These are phyloP conservation scores for Micoletzkya japonica DNA, from an alignment of 2,888 invertebrate species.

Conservation along the genomic window DNA sequence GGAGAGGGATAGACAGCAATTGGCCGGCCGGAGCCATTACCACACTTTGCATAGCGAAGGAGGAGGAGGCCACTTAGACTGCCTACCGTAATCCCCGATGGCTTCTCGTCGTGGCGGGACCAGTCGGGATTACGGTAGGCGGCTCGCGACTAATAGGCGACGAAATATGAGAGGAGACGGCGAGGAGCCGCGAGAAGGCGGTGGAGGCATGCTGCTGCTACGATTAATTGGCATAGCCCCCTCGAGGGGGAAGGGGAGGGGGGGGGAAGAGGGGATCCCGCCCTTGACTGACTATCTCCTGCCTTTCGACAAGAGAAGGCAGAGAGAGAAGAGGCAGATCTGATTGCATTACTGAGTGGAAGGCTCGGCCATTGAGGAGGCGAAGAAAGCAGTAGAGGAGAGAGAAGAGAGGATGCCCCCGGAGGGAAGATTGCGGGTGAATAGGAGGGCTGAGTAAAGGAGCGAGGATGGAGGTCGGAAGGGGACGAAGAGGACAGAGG, in stretches of 20 bases:
- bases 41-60: too few species aligned
- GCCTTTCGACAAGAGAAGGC: too few species aligned
- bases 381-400: neutral
- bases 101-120: too few species aligned
- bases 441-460: too few species aligned
- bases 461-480: too few species aligned
- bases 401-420: neutral
- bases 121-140: neutral
- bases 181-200: neutral
- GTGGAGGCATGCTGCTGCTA: neutral
- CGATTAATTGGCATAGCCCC: slow-evolving; percentile 18
- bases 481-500: too few species aligned
- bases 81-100: too few species aligned
- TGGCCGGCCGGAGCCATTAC: too few species aligned
- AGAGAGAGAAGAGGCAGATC: neutral
- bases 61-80: too few species aligned
- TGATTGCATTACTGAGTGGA: neutral
- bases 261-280: neutral
- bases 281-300: neutral
- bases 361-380: neutral
- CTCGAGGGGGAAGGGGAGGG: slow-evolving; percentile 14
- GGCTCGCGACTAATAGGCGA: slow-evolving; percentile 7
- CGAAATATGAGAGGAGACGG: slow-evolving; percentile 1
- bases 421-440: neutral
- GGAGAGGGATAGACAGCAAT: too few species aligned